Evolutionary conservation across 2,888 invertebrate genomes (phyloP), one percentile per base, ranked within the genome.

Genomic region (Protonemura montana): DNA sequence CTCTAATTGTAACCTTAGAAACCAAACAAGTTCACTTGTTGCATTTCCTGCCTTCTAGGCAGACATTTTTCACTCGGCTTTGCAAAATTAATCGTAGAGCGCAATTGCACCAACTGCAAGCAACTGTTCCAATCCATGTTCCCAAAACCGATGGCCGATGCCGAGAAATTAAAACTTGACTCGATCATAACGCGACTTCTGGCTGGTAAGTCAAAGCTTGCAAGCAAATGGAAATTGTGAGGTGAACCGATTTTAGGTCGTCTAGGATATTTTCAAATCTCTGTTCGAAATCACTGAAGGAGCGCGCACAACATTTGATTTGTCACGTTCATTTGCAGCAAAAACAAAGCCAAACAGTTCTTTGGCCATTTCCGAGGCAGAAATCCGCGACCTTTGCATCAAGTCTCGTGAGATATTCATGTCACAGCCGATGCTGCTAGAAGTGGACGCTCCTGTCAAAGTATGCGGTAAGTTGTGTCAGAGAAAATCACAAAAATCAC

Each of bases 381-480:
- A 59, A 59, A 59, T 59, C 59, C 59, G 59, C 1, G 59, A 59
- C 21, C 13, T 59, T 2, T 59, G 59, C 21, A 21, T 13, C 1
- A 59, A 59, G 21, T 59, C 59, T 10, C 13, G 59, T 10, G 59
- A 59, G 1, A 59, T 59, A 2, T 59, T 59, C 21, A 59, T 59
- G 59, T 3, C 59, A 10, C 59, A 59, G 21, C 59, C 59, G 13
- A 59, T 59, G 59, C 13, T 59, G 59, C 59, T 59, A 1, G 59
- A 59, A 21, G 59, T 59, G 2, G 59, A 59, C 21, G 59, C 59
- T 59, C 59, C 59, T 13, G 59, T 59, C 59, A 59, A 59, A 59
- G 59, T 59, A 59, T 59, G 59, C 59, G 59, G 59, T 59, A 59
- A 59, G 59, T 59, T 59, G n/a, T n/a, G n/a, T n/a, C n/a, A n/a